Conservation (phyloP, 2,888 invertebrate species). For the Phasia obesa region DNA sequence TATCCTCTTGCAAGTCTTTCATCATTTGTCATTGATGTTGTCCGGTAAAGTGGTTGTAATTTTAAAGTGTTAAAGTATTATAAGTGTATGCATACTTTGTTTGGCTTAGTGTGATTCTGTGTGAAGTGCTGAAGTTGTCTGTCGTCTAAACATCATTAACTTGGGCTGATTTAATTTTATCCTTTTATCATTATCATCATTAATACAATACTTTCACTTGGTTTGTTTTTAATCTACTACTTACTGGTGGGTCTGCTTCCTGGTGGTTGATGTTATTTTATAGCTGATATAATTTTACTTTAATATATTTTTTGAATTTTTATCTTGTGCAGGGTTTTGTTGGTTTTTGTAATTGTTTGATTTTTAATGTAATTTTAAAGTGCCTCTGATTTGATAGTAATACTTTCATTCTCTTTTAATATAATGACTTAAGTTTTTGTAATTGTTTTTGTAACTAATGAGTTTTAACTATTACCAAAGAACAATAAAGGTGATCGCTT, state of each 20-base stretch:
- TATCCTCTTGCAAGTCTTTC: constrained; percentile 36
- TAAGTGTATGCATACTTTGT: neutral
- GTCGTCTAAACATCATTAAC: constrained; percentile 64
- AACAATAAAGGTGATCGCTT: too few relatives aligned
- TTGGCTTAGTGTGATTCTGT: constrained; percentile 14
- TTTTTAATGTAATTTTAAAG: constrained; percentile 16
- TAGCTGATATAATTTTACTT: constrained; percentile 1
- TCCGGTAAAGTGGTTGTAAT: constrained; percentile 47
- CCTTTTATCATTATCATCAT: constrained; percentile 69
- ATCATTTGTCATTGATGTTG: constrained; percentile 64
- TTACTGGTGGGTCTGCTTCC: constrained; percentile 20
- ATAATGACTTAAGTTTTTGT: constrained; percentile 5
- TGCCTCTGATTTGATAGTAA: neutral
- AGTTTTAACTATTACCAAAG: too few relatives aligned
- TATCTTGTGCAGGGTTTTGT: neutral
- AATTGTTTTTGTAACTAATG: neutral
- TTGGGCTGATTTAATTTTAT: constrained; percentile 69
- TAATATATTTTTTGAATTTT: constrained; percentile 2
- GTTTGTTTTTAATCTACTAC: constrained; percentile 58
- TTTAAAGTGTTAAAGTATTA: constrained; percentile 43
- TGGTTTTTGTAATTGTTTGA: constrained; percentile 20
- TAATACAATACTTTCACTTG: constrained; percentile 68
- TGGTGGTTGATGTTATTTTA: constrained; percentile 21
- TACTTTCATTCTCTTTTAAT: neutral
- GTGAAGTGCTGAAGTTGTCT: constrained; percentile 30